These are phyloP conservation scores for Puma concolor DNA, from an alignment of 2,113 vertebrate genomes.

Conservation along the genomic window DNA sequence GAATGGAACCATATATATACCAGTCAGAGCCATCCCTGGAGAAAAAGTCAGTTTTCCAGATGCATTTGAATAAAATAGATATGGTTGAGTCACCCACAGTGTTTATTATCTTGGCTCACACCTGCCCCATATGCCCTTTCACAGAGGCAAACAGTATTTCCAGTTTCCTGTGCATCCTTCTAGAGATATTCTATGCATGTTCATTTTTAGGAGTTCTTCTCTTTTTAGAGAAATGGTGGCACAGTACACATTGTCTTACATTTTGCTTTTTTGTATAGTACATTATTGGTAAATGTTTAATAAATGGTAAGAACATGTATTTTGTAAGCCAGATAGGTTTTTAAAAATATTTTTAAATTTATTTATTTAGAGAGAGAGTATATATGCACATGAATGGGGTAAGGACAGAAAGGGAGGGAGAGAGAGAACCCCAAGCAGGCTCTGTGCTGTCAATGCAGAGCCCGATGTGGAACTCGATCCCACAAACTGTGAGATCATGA, in stretches of 20 bases:
- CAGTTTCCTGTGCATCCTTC: neutral
- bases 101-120: neutral
- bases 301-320: neutral
- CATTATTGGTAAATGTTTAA: constrained; percentile 1
- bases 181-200: neutral
- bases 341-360: neutral
- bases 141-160: neutral
- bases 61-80: neutral
- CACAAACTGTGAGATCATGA: no score
- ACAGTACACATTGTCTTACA: neutral
- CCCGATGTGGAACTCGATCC: no score
- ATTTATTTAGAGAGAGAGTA: no score
- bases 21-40: neutral
- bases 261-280: neutral
- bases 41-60: neutral
- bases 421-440: no score
- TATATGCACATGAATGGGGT: no score
- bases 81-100: neutral
- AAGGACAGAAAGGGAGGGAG: no score
- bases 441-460: no score
- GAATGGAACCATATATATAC: neutral
- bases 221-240: neutral
- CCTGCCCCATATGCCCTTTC: neutral
- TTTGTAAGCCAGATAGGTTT: neutral
- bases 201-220: neutral